Evolutionary conservation across 2,888 invertebrate genomes (phyloP).

Genomic region (Latrodectus elegans): DNA sequence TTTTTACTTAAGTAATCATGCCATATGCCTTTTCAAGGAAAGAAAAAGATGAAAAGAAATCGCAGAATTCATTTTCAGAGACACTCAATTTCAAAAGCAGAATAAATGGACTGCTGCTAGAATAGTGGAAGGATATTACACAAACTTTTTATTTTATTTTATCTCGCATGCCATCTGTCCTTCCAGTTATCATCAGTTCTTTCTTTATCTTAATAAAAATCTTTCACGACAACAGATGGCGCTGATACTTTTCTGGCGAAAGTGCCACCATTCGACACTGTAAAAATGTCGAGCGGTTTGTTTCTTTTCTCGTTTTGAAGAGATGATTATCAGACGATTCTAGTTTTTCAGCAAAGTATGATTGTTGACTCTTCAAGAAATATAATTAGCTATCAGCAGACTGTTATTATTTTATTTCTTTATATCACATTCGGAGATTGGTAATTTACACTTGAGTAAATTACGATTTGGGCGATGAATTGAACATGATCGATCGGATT

Average conservation of each 20-base stretch:
- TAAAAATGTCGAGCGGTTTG: neutral
- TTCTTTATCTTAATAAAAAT: slow-evolving; percentile 66
- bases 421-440: neutral
- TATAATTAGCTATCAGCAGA: slow-evolving; percentile 1
- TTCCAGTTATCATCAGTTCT: slow-evolving; percentile 30
- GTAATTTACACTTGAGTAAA: slow-evolving; percentile 3
- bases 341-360: neutral
- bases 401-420: neutral
- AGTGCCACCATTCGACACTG: neutral
- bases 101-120: slow-evolving; percentile 9
- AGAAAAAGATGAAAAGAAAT: slow-evolving; percentile 25
- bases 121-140: slow-evolving; percentile 43
- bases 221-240: slow-evolving; percentile 50
- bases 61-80: slow-evolving; percentile 20
- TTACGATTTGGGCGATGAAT: neutral
- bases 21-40: slow-evolving; percentile 39
- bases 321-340: neutral
- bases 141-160: slow-evolving; percentile 15
- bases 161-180: slow-evolving; percentile 64
- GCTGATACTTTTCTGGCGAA: slow-evolving; percentile 34
- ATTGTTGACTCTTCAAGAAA: slow-evolving; percentile 3
- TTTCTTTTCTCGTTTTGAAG: neutral
- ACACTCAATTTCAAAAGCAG: slow-evolving; percentile 47
- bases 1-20: slow-evolving; percentile 2
- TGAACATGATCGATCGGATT: neutral